Base-by-base conservation (phyloP, 2,113 vertebrate species). In the Prochilodus magdalenae region DNA sequence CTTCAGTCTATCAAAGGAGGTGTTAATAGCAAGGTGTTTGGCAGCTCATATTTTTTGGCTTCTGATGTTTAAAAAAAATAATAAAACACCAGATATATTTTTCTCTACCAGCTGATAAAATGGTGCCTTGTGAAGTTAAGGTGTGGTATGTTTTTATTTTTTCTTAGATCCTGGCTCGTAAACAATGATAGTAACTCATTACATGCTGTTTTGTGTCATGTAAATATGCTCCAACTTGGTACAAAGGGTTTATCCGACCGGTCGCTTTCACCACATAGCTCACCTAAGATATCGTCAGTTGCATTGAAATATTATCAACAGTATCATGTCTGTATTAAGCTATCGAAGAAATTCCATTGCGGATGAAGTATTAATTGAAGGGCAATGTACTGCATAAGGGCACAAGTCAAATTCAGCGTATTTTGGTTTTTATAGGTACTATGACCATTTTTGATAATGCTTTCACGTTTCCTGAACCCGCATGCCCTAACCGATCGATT, bases 401-500 rank as follows among this genome's bases (percentile, higher is more conserved):
- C 97, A 98, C 98, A 99, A 82, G 55, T 83, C 73, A 53, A 55
- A 69, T 27, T 75, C 44, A 49, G 18, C 4, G 18, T 13, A 29
- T 65, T 65, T 49, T 33, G 40, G 20, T 63, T 76, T 79, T 40
- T 66, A 80, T 59, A 59, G 77, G 77, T 80, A 76, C 75, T 71
- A 49, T 13, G 33, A 59, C 63, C 77, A 83, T 78, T 79, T 82
- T 85, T 82, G 80, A 70, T 82, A 74, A 84, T 27, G 27, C 71
- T n/a, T 69, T 73, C 40, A 71, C 5, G 57, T 75, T 97, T 97
- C 96, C 73, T 79, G 71, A 82, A 75, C 67, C 84, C 95, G 97
- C 97, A 98, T 99, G 97, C 97, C 96, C 96, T 94, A 95, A 94
- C 96, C 95, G 96, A 98, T 97, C 98, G 96, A 98, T 97, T 98